These are phyloP conservation scores for Xiphias gladius DNA, from an alignment of 2,113 vertebrate genomes.

Conservation along the genomic window DNA sequence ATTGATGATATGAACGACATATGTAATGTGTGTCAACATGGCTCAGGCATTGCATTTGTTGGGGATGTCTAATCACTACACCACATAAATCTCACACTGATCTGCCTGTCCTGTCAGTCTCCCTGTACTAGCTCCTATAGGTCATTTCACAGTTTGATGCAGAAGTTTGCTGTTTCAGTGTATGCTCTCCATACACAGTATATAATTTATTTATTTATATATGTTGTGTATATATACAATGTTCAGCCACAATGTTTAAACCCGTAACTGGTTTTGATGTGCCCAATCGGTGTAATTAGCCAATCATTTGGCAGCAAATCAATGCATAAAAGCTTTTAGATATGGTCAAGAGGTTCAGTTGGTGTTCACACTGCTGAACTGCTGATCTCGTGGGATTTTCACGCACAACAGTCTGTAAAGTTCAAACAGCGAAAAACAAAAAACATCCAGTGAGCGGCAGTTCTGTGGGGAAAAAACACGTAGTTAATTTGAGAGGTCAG, in stretches of 20 bases:
- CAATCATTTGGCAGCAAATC: not conserved
- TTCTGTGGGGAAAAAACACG: not conserved
- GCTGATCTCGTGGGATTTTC: not conserved
- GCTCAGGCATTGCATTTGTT: not conserved
- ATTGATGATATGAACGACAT: too few species aligned
- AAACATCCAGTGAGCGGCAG: not conserved
- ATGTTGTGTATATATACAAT: too few species aligned
- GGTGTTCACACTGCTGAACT: not conserved
- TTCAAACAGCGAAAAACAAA: not conserved
- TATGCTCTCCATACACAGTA: too few species aligned
- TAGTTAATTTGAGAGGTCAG: too few species aligned
- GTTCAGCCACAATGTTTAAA: too few species aligned
- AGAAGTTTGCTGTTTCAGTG: not conserved
- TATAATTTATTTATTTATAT: too few species aligned
- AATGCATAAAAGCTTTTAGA: not conserved
- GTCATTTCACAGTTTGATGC: too few species aligned
- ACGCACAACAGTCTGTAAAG: not conserved
- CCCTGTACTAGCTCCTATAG: not conserved
- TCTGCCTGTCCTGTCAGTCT: not conserved
- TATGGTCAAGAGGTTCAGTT: not conserved
- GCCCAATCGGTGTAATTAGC: not conserved
- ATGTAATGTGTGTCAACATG: not conserved
- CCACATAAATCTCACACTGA: not conserved
- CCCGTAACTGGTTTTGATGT: too few species aligned
- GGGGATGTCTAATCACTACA: not conserved